A percentile compares a stretch with the other conserved stretches of the same genome.
These are phyloP conservation scores for Festucalex cinctus DNA, from an alignment of 2,113 vertebrate species.

Conservation along the genomic window DNA sequence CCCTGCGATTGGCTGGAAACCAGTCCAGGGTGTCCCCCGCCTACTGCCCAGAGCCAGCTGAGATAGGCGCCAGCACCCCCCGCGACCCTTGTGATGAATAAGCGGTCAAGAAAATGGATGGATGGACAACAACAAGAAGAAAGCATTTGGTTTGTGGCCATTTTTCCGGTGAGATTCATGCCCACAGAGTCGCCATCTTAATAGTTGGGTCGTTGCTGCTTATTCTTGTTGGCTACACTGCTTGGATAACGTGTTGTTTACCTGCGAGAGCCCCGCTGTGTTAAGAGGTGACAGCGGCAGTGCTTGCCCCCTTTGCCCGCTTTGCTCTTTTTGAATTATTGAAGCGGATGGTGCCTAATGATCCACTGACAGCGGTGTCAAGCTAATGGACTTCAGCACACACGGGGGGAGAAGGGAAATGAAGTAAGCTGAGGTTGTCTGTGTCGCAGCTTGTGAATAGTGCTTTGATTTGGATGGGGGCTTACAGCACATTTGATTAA, in stretches of 20 bases:
- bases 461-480: not conserved
- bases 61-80: too few relatives aligned
- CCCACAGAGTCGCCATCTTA: not conserved
- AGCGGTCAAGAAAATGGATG: too few relatives aligned
- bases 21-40: too few relatives aligned
- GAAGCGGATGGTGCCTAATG: conserved; percentile 60
- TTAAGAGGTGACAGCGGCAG: conserved; percentile 33
- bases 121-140: too few relatives aligned
- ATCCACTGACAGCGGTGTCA: conserved; percentile 35
- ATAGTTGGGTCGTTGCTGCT: not conserved
- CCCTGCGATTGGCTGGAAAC: too few relatives aligned
- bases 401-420: conserved; percentile 10
- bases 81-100: too few relatives aligned
- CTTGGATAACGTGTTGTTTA: conserved; percentile 43
- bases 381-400: conserved; percentile 32
- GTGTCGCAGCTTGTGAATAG: not conserved
- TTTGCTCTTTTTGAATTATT: conserved; percentile 73
- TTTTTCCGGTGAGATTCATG: not conserved
- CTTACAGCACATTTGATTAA: not conserved
- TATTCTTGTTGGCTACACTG: conserved; percentile 1
- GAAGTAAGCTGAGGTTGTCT: not conserved
- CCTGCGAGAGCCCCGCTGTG: conserved; percentile 44
- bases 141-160: not conserved
- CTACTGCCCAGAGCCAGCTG: too few relatives aligned
- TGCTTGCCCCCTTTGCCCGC: conserved; percentile 29